Conservation (phyloP, 2,888 invertebrate species). For the Leptopilina syphax region DNA sequence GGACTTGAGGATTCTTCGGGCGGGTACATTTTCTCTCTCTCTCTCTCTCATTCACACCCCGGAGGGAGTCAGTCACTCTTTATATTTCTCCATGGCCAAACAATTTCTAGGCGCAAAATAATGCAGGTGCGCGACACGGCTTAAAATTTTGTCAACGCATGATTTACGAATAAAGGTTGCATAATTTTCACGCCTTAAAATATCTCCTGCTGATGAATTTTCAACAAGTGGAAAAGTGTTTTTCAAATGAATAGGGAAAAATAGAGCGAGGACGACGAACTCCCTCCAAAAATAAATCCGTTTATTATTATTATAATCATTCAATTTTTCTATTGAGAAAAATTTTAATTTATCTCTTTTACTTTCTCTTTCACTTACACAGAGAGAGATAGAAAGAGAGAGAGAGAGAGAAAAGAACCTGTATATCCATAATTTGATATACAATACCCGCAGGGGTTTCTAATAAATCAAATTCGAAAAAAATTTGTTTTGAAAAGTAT, state of each 20-base stretch:
- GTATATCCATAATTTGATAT: too few species aligned
- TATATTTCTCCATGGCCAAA: background rate
- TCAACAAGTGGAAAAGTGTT: background rate
- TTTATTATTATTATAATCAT: background rate
- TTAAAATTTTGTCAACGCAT: slow-evolving; percentile 17
- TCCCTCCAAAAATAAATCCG: too few species aligned
- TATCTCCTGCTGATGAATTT: slow-evolving; percentile 8
- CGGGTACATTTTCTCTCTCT: too few species aligned
- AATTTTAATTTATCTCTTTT: too few species aligned
- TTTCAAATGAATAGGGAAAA: background rate
- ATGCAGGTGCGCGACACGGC: slow-evolving; percentile 34
- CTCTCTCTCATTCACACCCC: background rate
- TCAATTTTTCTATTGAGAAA: background rate
- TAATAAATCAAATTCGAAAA: background rate
- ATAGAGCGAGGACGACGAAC: too few species aligned
- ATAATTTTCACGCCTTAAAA: slow-evolving; percentile 41
- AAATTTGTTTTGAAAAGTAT: background rate
- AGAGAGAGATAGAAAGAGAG: too few species aligned
- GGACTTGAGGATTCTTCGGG: slow-evolving; percentile 42
- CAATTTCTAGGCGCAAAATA: background rate
- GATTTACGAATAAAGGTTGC: slow-evolving; percentile 41
- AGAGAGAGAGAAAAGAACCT: too few species aligned
- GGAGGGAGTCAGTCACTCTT: slow-evolving; percentile 13
- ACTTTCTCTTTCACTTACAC: too few species aligned
- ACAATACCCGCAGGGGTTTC: too few species aligned